Percentiles rank a stretch among this genome's conserved stretches.
Evolutionary conservation across 2,888 invertebrate genomes (phyloP).

Genomic region (Cephalotes varians): DNA sequence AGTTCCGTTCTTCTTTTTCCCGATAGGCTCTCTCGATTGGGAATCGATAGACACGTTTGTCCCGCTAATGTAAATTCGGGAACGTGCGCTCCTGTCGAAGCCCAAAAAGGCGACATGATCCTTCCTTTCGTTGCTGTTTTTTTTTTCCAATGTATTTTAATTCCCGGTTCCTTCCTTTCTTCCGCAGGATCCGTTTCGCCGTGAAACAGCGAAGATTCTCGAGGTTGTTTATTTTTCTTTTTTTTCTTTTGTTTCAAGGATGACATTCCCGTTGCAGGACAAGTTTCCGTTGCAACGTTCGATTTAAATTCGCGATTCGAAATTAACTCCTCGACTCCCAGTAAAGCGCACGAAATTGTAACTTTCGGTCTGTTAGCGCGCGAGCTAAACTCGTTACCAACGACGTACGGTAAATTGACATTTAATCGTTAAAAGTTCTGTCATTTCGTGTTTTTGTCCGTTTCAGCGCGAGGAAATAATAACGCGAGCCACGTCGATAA

Average conservation of each 20-base stretch:
- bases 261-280: neutral
- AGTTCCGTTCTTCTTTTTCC: neutral
- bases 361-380: neutral
- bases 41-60: slow-evolving; percentile 68
- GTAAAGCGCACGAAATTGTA: slow-evolving; percentile 3
- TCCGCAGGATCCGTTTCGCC: neutral
- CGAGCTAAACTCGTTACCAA: slow-evolving; percentile 14
- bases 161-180: neutral
- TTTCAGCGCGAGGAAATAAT: slow-evolving; percentile 10
- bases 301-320: neutral
- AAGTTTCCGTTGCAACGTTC: neutral
- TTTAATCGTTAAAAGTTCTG: slow-evolving; percentile 30
- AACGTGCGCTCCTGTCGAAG: slow-evolving; percentile 27
- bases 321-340: neutral
- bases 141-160: slow-evolving; percentile 18
- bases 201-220: neutral
- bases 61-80: slow-evolving; percentile 66
- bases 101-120: slow-evolving; percentile 24
- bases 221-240: neutral
- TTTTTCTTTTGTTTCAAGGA: neutral
- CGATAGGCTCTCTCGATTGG: slow-evolving; percentile 47
- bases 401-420: slow-evolving; percentile 7
- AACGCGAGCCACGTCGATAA: neutral
- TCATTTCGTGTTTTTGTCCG: slow-evolving; percentile 18
- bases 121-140: neutral